Percentiles rank a stretch among this genome's conserved stretches.
These are phyloP conservation scores for Numenius phaeopus DNA, from an alignment of 2,797 vertebrate species.

Conservation along the genomic window DNA sequence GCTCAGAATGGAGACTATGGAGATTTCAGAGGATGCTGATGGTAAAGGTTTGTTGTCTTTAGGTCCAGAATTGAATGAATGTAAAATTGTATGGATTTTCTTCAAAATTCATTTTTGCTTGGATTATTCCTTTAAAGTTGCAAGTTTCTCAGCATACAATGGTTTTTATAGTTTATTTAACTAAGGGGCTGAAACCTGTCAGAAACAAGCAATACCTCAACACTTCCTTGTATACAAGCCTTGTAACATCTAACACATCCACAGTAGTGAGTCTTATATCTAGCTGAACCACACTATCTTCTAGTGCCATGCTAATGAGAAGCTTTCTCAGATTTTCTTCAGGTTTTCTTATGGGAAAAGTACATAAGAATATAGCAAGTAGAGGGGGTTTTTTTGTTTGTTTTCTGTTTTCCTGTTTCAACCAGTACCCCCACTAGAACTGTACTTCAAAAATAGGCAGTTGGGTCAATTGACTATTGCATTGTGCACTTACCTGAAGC, in stretches of 20 bases:
- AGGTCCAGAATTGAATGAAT: neutral
- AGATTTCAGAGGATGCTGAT: neutral
- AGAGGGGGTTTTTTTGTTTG: rapidly evolving
- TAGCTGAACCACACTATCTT: neutral
- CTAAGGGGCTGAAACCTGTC: neutral
- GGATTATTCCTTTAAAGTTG: neutral
- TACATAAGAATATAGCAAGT: neutral
- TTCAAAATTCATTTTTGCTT: neutral
- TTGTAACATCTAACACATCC: neutral
- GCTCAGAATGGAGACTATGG: neutral
- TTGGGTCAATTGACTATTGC: neutral
- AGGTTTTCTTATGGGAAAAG: neutral
- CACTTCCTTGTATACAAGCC: neutral
- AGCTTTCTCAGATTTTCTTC: neutral
- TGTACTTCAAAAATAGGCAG: neutral
- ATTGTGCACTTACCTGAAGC: constrained; percentile 46
- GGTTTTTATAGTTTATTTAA: neutral
- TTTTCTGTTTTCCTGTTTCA: neutral
- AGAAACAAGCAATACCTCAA: neutral
- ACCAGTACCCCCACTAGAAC: no score
- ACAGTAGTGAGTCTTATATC: neutral
- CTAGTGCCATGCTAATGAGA: neutral
- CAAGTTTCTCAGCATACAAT: neutral
- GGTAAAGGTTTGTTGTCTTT: neutral
- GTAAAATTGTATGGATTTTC: neutral